These are phyloP conservation scores for Oikopleura vanhoeffeni DNA, from an alignment of 23 tunicate species.

Conservation along the genomic window DNA sequence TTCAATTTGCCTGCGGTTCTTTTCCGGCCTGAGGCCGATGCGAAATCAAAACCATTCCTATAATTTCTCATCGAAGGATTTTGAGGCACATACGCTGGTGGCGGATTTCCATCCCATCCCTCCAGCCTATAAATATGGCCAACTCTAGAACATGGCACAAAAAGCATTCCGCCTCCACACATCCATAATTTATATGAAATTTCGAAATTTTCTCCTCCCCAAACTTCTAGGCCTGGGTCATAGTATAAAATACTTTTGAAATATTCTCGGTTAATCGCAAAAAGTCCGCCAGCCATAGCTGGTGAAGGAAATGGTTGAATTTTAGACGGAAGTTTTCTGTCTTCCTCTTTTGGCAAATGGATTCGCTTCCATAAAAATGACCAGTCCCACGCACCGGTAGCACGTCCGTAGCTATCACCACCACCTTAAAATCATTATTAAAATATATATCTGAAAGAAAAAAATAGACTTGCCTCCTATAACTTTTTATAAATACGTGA, in stretches of 20 bases:
- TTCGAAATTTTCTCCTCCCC: slow-evolving; percentile 99
- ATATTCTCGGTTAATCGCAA: slow-evolving; percentile 72
- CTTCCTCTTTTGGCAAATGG: slow-evolving; percentile 62
- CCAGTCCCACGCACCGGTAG: slow-evolving; percentile 99
- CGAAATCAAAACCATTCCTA: too few species aligned
- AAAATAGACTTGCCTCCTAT: too few species aligned
- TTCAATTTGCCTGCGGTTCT: too few species aligned
- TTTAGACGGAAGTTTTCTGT: slow-evolving; percentile 15
- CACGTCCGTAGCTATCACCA: slow-evolving; percentile 61
- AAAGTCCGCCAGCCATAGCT: slow-evolving; percentile 98
- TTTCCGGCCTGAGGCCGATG: too few species aligned
- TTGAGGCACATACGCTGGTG: slow-evolving; percentile 66
- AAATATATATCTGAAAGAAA: too few species aligned
- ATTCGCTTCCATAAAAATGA: slow-evolving; percentile 79
- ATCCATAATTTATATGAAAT: slow-evolving; percentile 92
- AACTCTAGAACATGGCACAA: slow-evolving; percentile 90
- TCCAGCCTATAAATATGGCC: slow-evolving; percentile 84
- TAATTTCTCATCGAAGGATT: slow-evolving; percentile 31
- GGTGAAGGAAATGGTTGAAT: slow-evolving; percentile 30
- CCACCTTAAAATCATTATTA: too few species aligned
- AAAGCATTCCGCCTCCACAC: slow-evolving; percentile 92
- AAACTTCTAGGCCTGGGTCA: slow-evolving; percentile 77
- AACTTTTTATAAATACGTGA: too few species aligned
- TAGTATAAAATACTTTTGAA: slow-evolving; percentile 65
- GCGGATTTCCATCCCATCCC: slow-evolving; percentile 97